Base-by-base conservation (phyloP, 2,113 vertebrate genomes). In the Phoxinus phoxinus region DNA sequence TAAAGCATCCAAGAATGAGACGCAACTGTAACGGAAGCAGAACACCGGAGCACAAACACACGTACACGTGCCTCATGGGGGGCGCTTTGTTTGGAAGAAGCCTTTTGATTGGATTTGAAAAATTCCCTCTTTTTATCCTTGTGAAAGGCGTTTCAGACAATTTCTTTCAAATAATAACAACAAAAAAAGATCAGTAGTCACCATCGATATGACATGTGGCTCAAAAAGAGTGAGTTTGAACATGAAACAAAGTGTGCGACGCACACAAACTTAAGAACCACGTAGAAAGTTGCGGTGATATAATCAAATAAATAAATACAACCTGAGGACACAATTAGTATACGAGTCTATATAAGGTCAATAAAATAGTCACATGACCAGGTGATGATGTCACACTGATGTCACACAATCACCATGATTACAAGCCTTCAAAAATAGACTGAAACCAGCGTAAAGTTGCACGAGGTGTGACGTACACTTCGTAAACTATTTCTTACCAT, bases 281-380 rank as follows among this genome's bases (percentile, higher is more conserved):
- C 85, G 86, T 85, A 85, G 89, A 91, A 58, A 88, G 77, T 82
- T 88, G 71, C 67, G 78, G 86, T 87, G 85, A 88, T 90, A 92
- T 91, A 91, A 92, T 93, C 93, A 92, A 85, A 90, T 71, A 88
- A 92, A 93, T 93, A 92, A 93, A 94, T 93, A 93, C 84, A 92
- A 93, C 92, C 92, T 92, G 92, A 94, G 93, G 93, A 92, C 93
- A 87, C 90, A 87, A 90, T 91, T 86, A 88, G 90, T 35, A 72
- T 51, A 51, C 48, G 48, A 51, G 15, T 17, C 48, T 51, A 17
- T 84, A 69, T 72, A 59, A 77, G 58, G 56, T 56, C 23, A n/a
- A 78, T 78, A 35, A 53, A 21, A 46, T 35, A 63, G 53, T 71
- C 41, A 23, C 1, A 35, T 72, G 58, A 46, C 69, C 37, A 35